Conservation (phyloP, 23 tunicate genomes). For the Phallusia fumigata region DNA sequence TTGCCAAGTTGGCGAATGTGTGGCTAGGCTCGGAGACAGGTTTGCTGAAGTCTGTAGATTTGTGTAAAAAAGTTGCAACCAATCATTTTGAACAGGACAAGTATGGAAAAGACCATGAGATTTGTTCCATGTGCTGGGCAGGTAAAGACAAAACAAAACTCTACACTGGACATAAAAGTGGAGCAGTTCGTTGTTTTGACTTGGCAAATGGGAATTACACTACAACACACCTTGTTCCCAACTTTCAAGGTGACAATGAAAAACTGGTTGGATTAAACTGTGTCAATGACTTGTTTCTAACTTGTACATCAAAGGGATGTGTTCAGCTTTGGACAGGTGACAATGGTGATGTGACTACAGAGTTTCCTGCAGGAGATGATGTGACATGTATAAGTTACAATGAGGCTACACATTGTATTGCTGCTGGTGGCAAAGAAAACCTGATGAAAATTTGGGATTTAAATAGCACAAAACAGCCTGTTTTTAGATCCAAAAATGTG, state of each 20-base stretch:
- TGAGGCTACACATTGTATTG: slow-evolving; percentile 14
- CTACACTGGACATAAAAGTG: slow-evolving; percentile 58
- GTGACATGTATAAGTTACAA: slow-evolving; percentile 28
- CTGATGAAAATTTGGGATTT: slow-evolving; percentile 77
- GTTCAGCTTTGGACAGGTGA: slow-evolving; percentile 39
- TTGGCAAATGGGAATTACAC: slow-evolving; percentile 19
- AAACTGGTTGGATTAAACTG: slow-evolving; percentile 39
- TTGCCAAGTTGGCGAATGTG: slow-evolving; percentile 26
- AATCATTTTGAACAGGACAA: slow-evolving; percentile 67
- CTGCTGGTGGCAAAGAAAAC: slow-evolving; percentile 83
- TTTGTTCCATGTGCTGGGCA: slow-evolving; percentile 71
- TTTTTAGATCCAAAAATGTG: slow-evolving; percentile 91
- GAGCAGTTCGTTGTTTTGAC: slow-evolving; percentile 45
- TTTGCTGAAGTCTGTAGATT: slow-evolving; percentile 76
- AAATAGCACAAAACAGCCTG: slow-evolving; percentile 29
- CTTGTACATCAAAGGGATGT: slow-evolving; percentile 54
- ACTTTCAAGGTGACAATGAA: slow-evolving; percentile 30
- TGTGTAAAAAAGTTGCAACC: slow-evolving; percentile 70
- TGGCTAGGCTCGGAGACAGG: slow-evolving; percentile 90
- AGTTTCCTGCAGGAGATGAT: slow-evolving; percentile 39
- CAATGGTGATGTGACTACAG: slow-evolving; percentile 9
- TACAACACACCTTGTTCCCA: slow-evolving; percentile 32
- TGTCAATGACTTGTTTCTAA: slow-evolving; percentile 34
- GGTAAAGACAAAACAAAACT: slow-evolving; percentile 3
- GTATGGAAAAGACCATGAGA: slow-evolving; percentile 71